A percentile compares a stretch with the other conserved stretches of the same genome.
Evolutionary conservation across 2,113 vertebrate genomes (phyloP).

Genomic region (Eolophus roseicapilla): DNA sequence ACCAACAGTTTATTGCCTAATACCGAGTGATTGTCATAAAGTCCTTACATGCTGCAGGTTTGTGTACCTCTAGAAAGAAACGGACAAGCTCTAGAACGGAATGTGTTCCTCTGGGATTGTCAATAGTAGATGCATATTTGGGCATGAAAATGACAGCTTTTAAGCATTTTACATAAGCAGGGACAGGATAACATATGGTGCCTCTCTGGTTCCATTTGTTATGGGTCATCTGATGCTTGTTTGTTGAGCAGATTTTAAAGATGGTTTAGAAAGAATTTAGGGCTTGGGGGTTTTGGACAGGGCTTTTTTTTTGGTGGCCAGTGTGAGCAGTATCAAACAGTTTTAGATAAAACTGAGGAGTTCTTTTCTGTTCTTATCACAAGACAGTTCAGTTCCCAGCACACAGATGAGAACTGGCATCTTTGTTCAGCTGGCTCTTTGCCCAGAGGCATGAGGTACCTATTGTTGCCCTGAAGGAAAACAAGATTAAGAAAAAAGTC

Average conservation of each 20-base stretch:
- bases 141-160: neutral
- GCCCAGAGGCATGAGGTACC: neutral
- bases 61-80: neutral
- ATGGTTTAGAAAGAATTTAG: neutral
- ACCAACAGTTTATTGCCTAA: neutral
- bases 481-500: neutral
- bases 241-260: slow-evolving; percentile 12
- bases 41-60: neutral
- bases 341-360: neutral
- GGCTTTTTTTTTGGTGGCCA: neutral
- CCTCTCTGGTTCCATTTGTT: slow-evolving; percentile 8
- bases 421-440: neutral
- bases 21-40: neutral
- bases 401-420: neutral
- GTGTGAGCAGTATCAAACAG: neutral
- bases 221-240: neutral
- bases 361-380: neutral
- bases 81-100: neutral
- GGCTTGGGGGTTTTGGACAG: neutral
- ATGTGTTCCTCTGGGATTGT: neutral
- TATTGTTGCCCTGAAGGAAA: neutral
- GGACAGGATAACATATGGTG: slow-evolving; percentile 10
- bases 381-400: neutral
- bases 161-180: neutral
- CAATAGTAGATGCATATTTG: neutral